Evolutionary conservation across 2,113 vertebrate genomes (phyloP), one percentile per base, ranked within the genome.

Genomic region (Trematocara macrostoma): DNA sequence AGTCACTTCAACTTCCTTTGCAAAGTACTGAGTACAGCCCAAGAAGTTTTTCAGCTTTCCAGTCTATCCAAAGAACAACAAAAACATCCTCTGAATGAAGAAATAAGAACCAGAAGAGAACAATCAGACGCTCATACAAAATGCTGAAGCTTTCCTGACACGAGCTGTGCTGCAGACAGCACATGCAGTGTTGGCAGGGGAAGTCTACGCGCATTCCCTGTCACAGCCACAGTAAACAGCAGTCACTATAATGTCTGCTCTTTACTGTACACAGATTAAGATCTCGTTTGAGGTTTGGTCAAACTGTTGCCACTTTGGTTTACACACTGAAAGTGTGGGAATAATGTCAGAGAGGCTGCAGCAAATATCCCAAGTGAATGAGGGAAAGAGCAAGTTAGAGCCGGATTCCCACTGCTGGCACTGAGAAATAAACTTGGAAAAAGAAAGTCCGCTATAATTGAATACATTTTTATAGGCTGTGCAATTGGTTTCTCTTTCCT

Each of bases 271-370:
- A 87, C 83, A 76, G 15, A 23, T 51, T 76, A 2, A 84, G 14
- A 79, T 78, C 74, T 11, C 59, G 35, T 49, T 76, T 61, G 53
- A 14, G 78, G 80, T 82, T 82, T 64, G 64, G 74, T 86, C 31
- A 40, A 23, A 57, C 42, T 9, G 78, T 78, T 67, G 74, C 51
- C 78, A 64, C 42, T 84, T 76, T 80, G 38, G 59, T 84, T 86
- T 18, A 49, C 61, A 49, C 34, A 23, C 31, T 38, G 4, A 91
- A 85, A 69, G 76, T 40, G 71, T 7, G 3, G 74, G 67, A 87
- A 88, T 47, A 88, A 88, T 57, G 76, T 85, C 76, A 79, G 61
- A 74, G 67, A 84, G 38, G 38, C 69, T 56, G 53, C 52, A 59
- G 47, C 59, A 83, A 82, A 85, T 18, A 47, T 82, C 40, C 38